Evolutionary conservation across 2,888 invertebrate genomes (phyloP), one percentile per base, ranked within the genome.

Genomic region (Empis stercorea): DNA sequence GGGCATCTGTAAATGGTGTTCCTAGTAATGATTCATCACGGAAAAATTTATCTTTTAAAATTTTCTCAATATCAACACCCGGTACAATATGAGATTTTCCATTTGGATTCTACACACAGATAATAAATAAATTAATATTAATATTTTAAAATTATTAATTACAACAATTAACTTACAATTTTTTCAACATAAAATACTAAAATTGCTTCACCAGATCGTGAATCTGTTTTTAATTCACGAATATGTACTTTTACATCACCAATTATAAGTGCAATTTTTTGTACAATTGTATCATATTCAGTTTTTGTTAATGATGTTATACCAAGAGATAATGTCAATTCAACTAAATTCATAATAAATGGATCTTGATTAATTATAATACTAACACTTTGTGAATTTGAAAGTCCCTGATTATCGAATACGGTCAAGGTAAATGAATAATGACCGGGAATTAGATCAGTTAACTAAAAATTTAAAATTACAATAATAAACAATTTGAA

Each of bases 361-460:
- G 83, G 82, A 71, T 91, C 87, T 54, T 76, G 68, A 61, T 87
- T 87, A 1, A 95, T 86, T 57, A 84, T 78, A 56, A 95, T 76
- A 46, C 85, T 86, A 17, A 88, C 88, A 0, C 84, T 82, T 64
- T 94, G 92, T 14, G 81, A 80, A 55, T 79, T 81, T 1, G 80
- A 80, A 46, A 87, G 73, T 0, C 94, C 94, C 64, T 94, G 92
- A 55, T 87, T 87, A 65, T 95, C 95, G 37, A 76, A 83, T 2
- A 95, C 93, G n/a, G 84, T 85, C 48, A 95, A 71, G 59, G 83
- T 84, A 62, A 93, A 94, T 3, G 89, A 79, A 63, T 94, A 95
- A 53, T 84, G 78, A 0, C 94, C 95, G 4, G 85, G 80, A 43
- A 88, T 84, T 46, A 93, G 75, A 64, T 89, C 84, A n/a, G 86